Evolutionary conservation across 92 coral and sea anemone species (phyloP), one percentile per base, ranked within the genome.

Genomic region (Virgularia gustaviana): DNA sequence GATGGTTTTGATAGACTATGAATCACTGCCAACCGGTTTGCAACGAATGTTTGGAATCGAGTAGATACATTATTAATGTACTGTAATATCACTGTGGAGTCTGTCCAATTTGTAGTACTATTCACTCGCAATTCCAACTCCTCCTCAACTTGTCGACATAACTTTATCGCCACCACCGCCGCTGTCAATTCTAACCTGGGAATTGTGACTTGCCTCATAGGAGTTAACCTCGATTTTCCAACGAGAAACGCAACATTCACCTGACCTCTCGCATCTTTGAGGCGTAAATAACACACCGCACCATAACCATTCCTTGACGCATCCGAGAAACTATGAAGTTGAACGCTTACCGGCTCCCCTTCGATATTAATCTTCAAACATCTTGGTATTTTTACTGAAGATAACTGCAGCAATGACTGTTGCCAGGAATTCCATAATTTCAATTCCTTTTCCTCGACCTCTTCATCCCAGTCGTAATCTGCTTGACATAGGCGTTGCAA

Each of bases 291-390:
- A 3, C 79, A 80, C 25, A 49, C 81, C 11, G 75, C 73, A 2
- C 81, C 75, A 32, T 80, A 78, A 13, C 83, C 83, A 4, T 29
- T 62, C 18, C 36, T 62, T 27, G 79, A 71, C 6, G 83, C 83
- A 72, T 61, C 81, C 9, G 65, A 78, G 32, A 67, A 78, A n/a
- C 16, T 27, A 45, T 78, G 83, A 8, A 78, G 24, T 56, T 78
- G 79, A 5, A 49, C 30, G 9, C 32, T 28, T 7, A n/a, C 2
- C 39, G 61, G 10, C 12, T 39, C 52, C 24, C 7, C 72, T 22
- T 33, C 42, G 1, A 6, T 36, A 13, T 24, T 13, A 4, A 70
- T 71, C 49, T 58, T 79, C 3, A 79, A 16, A 23, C 79, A 79
- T 6, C 63, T 44, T 15, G 72, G 83, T 29, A 58, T 65, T n/a